A percentile compares a stretch with the other conserved stretches of the same genome.
These are phyloP conservation scores for Corythaeola cristata DNA, from an alignment of 2,113 vertebrate species.

Conservation along the genomic window DNA sequence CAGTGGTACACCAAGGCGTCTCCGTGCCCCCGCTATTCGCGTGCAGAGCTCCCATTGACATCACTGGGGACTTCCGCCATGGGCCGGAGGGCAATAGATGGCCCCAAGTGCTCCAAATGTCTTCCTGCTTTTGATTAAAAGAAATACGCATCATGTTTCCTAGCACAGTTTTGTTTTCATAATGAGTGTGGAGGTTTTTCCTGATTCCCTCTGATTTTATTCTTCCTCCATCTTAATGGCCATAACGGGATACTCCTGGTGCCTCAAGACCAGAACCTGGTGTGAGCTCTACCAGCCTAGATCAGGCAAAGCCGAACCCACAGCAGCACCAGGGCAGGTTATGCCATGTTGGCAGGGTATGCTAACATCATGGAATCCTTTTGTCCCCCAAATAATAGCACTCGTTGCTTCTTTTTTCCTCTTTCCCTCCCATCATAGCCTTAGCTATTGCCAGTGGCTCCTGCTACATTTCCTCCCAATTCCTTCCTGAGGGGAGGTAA, in stretches of 20 bases:
- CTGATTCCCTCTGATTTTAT: constrained; percentile 58
- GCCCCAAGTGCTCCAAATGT: constrained; percentile 43
- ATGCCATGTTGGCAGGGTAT: background rate
- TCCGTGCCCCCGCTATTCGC: background rate
- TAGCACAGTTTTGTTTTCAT: constrained; percentile 43
- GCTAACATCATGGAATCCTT: background rate
- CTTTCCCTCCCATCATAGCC: background rate
- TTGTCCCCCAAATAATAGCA: background rate
- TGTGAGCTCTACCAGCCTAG: background rate
- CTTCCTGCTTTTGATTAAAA: constrained; percentile 68
- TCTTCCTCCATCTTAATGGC: constrained; percentile 4
- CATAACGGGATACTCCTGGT: background rate
- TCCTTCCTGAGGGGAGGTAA: background rate
- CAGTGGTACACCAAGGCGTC: background rate
- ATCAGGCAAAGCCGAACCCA: background rate
- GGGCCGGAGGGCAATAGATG: background rate
- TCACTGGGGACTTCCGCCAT: constrained; percentile 7
- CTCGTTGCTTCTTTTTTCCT: background rate
- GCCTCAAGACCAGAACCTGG: background rate
- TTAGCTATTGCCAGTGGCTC: background rate
- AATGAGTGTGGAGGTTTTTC: constrained; percentile 52
- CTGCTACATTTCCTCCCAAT: background rate
- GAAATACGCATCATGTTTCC: constrained; percentile 47
- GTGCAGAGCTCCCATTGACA: constrained; percentile 33
- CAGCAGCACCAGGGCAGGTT: background rate